Percentiles rank a stretch among this genome's conserved stretches.
These are phyloP conservation scores for Acrobeloides nanus DNA, from an alignment of 2,888 invertebrate species.

Conservation along the genomic window DNA sequence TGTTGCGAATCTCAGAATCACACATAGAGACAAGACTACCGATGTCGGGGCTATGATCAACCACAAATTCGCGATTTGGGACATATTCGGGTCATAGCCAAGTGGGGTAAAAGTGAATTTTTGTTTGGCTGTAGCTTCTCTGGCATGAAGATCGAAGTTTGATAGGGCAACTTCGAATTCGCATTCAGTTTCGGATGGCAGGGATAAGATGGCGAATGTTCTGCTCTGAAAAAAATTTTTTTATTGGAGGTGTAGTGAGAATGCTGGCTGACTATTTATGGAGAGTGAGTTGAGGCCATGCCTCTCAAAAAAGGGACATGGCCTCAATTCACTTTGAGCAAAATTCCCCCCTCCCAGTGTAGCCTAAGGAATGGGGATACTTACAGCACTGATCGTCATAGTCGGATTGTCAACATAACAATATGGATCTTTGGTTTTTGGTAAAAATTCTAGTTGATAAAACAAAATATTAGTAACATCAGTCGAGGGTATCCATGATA, in stretches of 20 bases:
- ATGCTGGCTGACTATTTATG: not conserved
- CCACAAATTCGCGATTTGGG: constrained; percentile 7
- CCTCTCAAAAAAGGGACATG: too few relatives aligned
- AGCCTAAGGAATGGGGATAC: too few relatives aligned
- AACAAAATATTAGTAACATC: constrained; percentile 35
- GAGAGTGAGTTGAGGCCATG: too few relatives aligned
- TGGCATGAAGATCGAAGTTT: constrained; percentile 39
- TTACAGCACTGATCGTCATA: too few relatives aligned
- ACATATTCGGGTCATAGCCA: constrained; percentile 1
- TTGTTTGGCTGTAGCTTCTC: constrained; percentile 14
- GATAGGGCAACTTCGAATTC: constrained; percentile 40
- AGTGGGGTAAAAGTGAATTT: not conserved
- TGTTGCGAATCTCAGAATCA: constrained; percentile 6
- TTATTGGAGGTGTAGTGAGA: not conserved
- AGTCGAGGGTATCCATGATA: constrained; percentile 42
- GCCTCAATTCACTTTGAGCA: too few relatives aligned
- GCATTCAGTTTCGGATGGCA: constrained; percentile 30
- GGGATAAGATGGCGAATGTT: constrained; percentile 24
- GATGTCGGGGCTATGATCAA: constrained; percentile 5
- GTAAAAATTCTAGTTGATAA: too few relatives aligned
- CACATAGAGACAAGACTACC: not conserved
- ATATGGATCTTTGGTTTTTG: too few relatives aligned
- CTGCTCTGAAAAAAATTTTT: constrained; percentile 24
- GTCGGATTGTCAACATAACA: too few relatives aligned
- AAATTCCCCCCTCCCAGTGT: too few relatives aligned